Conservation (phyloP, 2,888 invertebrate genomes). For the Lycocerus yunnanus region DNA sequence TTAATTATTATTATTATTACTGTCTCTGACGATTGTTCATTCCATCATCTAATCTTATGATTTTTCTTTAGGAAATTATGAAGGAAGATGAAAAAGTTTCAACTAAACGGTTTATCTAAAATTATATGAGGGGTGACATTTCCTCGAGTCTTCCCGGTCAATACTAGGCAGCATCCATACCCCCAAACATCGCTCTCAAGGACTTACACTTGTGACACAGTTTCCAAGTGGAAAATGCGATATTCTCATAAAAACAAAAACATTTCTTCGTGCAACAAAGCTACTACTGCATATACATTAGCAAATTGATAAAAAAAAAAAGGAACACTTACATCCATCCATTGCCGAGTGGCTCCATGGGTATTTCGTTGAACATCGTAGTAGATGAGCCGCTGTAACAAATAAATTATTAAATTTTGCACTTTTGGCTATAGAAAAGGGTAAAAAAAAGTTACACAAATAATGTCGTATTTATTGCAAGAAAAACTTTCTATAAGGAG, state of each 20-base stretch:
- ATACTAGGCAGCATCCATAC: slow-evolving; percentile 41
- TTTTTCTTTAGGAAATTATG: not conserved
- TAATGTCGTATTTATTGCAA: not conserved
- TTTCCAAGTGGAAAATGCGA: slow-evolving; percentile 21
- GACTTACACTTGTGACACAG: slow-evolving; percentile 39
- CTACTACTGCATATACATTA: not conserved
- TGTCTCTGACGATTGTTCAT: not conserved
- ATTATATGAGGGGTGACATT: not conserved
- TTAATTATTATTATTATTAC: too few species aligned
- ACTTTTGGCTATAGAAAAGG: not conserved
- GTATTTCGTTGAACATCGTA: slow-evolving; percentile 58
- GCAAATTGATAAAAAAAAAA: not conserved
- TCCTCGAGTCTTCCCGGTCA: slow-evolving; percentile 33
- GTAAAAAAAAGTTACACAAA: not conserved
- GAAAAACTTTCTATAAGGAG: not conserved
- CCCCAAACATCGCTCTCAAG: slow-evolving; percentile 43
- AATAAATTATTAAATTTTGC: slow-evolving; percentile 19
- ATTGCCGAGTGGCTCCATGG: slow-evolving; percentile 59
- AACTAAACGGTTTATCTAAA: not conserved
- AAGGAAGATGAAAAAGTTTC: not conserved
- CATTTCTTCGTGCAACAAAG: not conserved
- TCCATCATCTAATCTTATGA: not conserved
- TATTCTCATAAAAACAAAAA: not conserved
- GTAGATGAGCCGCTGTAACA: slow-evolving; percentile 59
- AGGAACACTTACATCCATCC: slow-evolving; percentile 61